Conservation (phyloP, 2,113 vertebrate species). For the Picathartes gymnocephalus region DNA sequence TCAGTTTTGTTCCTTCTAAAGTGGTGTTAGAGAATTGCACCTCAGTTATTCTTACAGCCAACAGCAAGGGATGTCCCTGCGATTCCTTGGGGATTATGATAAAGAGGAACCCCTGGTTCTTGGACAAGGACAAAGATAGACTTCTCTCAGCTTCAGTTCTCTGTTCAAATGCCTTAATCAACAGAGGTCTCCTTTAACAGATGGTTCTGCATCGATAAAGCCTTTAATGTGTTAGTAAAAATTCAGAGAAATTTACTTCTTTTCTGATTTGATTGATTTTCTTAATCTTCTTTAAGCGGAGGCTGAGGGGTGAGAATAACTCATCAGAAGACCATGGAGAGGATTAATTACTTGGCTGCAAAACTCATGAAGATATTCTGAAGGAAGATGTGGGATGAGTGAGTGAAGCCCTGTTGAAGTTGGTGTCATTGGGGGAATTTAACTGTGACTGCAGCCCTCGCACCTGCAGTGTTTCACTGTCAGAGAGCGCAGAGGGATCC, state of each 20-base stretch:
- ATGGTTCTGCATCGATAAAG: neutral
- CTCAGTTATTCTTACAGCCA: neutral
- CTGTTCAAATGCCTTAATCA: neutral
- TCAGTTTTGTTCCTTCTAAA: neutral
- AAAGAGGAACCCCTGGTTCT: neutral
- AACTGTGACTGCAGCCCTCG: neutral
- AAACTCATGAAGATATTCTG: neutral
- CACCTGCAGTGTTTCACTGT: neutral
- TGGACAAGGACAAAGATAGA: neutral
- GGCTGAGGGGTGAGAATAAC: neutral
- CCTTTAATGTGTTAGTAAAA: neutral
- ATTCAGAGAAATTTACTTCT: neutral
- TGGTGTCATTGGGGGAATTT: neutral
- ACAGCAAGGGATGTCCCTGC: neutral
- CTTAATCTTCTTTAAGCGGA: neutral
- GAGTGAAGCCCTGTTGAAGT: neutral
- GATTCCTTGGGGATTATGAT: neutral
- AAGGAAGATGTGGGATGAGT: neutral
- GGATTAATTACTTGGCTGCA: constrained; percentile 6
- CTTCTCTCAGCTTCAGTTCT: neutral
- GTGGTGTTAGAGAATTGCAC: neutral
- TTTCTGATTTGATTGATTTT: constrained; percentile 31
- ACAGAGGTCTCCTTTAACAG: neutral
- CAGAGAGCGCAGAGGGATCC: neutral
- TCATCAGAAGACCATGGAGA: neutral